phyloP scores from a whole-genome alignment of 2,888 invertebrate genomes.

The Vannuccia rotundouncinata region DNA sequence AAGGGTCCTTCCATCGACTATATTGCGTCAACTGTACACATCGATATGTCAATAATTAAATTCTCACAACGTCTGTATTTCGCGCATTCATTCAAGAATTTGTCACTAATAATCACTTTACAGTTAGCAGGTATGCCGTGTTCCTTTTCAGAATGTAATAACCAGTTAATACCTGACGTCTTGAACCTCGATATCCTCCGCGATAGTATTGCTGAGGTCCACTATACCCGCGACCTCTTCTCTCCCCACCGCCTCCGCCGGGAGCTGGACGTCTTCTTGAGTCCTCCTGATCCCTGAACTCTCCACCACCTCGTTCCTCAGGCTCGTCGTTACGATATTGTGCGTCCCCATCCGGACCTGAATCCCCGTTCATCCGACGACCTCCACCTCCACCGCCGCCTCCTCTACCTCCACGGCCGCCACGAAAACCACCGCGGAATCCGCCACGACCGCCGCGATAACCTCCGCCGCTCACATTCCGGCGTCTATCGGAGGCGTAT shows the following conservation, averaged over 20 bases:
- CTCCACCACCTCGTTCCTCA: neutral
- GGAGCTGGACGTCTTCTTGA: neutral
- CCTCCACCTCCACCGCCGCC: neutral
- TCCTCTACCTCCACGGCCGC: neutral
- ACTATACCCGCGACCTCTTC: neutral
- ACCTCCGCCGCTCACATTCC: slow-evolving; percentile 5
- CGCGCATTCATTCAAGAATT: no score
- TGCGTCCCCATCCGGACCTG: slow-evolving; percentile 34
- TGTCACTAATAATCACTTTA: no score
- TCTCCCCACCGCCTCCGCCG: neutral
- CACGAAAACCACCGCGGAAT: neutral
- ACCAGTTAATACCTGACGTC: neutral
- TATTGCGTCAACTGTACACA: no score
- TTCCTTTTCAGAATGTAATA: no score
- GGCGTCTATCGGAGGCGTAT: slow-evolving; percentile 63
- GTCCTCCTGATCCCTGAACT: neutral
- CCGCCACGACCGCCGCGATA: slow-evolving; percentile 15
- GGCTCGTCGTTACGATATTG: neutral
- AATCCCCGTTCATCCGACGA: slow-evolving; percentile 1
- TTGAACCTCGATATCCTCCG: neutral
- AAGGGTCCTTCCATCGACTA: no score
- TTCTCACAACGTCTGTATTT: no score
- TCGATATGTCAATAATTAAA: no score
- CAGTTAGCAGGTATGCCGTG: no score
- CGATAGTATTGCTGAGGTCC: neutral